Evolutionary conservation across 2,888 invertebrate species (phyloP).

Genomic region (Euplagia quadripunctaria): DNA sequence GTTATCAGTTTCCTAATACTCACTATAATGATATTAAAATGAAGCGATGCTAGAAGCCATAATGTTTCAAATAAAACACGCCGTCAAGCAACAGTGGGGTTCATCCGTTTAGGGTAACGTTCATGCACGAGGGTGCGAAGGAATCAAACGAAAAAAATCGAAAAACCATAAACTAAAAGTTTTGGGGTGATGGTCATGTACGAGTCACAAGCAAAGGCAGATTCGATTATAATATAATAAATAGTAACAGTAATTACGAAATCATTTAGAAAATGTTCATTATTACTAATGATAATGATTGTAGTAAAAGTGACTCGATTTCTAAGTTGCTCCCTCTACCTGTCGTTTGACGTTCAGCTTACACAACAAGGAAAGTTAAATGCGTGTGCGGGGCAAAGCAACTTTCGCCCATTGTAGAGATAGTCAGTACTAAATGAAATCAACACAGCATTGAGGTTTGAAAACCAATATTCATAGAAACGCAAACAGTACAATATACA

Average conservation of each 20-base stretch:
- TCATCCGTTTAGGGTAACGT: slow-evolving; percentile 74
- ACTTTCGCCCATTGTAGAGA: slow-evolving; percentile 84
- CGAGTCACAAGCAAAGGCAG: slow-evolving; percentile 49
- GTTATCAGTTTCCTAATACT: slow-evolving; percentile 18
- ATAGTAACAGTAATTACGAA: slow-evolving; percentile 46
- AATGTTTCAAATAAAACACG: slow-evolving; percentile 57
- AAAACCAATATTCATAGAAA: slow-evolving; percentile 23
- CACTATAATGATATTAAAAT: slow-evolving; percentile 32
- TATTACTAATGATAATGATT: slow-evolving; percentile 67
- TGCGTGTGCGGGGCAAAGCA: slow-evolving; percentile 78
- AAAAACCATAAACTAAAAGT: slow-evolving; percentile 70
- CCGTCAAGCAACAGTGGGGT: slow-evolving; percentile 67
- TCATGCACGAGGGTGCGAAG: slow-evolving; percentile 78
- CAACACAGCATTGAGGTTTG: slow-evolving; percentile 50
- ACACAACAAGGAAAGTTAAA: slow-evolving; percentile 87
- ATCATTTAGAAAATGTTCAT: slow-evolving; percentile 55
- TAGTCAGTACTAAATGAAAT: slow-evolving; percentile 58
- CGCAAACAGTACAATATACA: slow-evolving; percentile 27
- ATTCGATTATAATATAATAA: slow-evolving; percentile 39
- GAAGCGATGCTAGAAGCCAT: slow-evolving; percentile 40
- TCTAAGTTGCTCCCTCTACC: slow-evolving; percentile 83
- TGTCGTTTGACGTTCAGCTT: slow-evolving; percentile 80
- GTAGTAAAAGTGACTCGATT: slow-evolving; percentile 81
- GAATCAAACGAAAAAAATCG: slow-evolving; percentile 76
- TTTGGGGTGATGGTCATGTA: slow-evolving; percentile 55